Evolutionary conservation across 2,797 vertebrate genomes (phyloP).

Genomic region (Girardinus metallicus): DNA sequence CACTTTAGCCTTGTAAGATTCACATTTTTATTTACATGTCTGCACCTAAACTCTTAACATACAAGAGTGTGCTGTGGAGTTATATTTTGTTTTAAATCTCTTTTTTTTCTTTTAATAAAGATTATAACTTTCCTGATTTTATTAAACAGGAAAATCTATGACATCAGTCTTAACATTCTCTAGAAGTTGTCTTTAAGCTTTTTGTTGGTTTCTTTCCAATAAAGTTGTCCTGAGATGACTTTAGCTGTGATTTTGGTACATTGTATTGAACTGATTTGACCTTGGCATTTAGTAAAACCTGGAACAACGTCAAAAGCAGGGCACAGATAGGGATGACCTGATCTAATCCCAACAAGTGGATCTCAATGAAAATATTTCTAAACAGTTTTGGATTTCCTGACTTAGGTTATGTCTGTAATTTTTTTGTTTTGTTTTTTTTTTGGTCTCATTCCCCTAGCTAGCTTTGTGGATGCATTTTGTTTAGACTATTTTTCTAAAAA

Average conservation of each 20-base stretch:
- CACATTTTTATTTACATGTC: neutral
- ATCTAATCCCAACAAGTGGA: neutral
- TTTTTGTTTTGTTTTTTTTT: neutral
- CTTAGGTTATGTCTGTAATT: neutral
- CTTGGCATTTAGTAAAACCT: neutral
- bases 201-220: neutral
- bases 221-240: neutral
- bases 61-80: neutral
- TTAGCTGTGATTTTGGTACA: neutral
- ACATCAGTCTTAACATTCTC: neutral
- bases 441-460: neutral
- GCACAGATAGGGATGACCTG: neutral
- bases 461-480: neutral
- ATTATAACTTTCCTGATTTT: neutral
- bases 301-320: neutral
- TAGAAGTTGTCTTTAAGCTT: neutral
- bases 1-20: neutral
- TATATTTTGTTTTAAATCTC: neutral
- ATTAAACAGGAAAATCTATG: neutral
- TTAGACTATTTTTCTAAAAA: neutral
- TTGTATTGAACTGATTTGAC: neutral
- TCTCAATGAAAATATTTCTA: neutral
- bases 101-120: neutral
- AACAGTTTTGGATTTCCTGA: neutral
- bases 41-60: neutral